These are phyloP conservation scores for Luscinia luscinia DNA, from an alignment of 2,797 vertebrate species.

Conservation along the genomic window DNA sequence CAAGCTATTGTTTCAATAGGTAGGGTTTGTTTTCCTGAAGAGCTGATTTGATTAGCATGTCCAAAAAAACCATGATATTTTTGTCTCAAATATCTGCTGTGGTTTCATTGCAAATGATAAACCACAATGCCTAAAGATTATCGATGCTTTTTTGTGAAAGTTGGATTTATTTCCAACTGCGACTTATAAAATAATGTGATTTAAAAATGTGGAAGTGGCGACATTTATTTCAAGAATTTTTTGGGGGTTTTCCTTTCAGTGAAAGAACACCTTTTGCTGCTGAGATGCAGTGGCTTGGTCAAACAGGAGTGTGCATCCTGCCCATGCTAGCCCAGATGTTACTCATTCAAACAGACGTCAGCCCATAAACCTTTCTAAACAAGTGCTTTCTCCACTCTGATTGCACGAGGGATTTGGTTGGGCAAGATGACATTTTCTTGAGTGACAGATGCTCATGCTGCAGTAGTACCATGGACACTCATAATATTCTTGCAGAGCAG, in stretches of 20 bases:
- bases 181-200: background rate
- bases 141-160: background rate
- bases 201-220: background rate
- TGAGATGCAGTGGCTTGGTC: slow-evolving; percentile 1
- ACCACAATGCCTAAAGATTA: background rate
- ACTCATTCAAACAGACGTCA: background rate
- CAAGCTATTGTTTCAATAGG: slow-evolving; percentile 1
- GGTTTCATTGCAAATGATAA: background rate
- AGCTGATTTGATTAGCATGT: slow-evolving; percentile 37
- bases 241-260: background rate
- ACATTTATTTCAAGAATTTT: background rate
- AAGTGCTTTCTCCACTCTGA: slow-evolving; percentile 45
- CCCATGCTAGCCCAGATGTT: slow-evolving; percentile 12
- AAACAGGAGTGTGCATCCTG: background rate
- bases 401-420: slow-evolving; percentile 35
- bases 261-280: background rate
- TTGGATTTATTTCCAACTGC: background rate
- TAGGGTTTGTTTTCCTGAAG: background rate
- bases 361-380: slow-evolving; percentile 53
- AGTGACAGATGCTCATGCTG: slow-evolving; percentile 55
- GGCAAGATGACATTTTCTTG: slow-evolving; percentile 52
- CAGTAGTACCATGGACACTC: background rate
- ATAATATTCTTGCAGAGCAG: slow-evolving; percentile 12
- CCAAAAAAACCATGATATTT: background rate
- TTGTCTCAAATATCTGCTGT: background rate